Evolutionary conservation across 2,113 vertebrate genomes (phyloP), one percentile per base, ranked within the genome.

Genomic region (Spea bombifrons): DNA sequence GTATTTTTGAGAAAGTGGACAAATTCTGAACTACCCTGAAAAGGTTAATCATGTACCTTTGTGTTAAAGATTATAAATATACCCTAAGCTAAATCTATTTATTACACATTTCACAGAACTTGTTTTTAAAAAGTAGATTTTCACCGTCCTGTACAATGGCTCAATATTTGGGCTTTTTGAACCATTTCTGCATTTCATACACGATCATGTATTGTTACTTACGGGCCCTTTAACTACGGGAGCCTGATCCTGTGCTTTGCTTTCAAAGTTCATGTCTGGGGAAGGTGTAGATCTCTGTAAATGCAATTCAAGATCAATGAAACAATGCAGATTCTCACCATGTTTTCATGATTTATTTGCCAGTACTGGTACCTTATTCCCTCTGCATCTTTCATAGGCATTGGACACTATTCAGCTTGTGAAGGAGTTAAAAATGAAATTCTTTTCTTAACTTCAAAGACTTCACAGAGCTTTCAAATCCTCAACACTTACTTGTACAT

Each of bases 191-290:
- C 5, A 13, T 10, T 59, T 59, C 55, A 13, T 59, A 59, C 10
- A 13, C 15, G 55, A 59, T 64, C 8, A 7, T 64, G 61, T 64
- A 81, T 88, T 89, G 86, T 80, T 88, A 87, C 88, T 80, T 77
- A 88, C 83, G 83, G 76, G 75, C 61, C 72, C 84, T 85, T 91
- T 88, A 91, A 88, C 84, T 88, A 82, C 84, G 82, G 76, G 84
- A 80, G 82, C 82, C 83, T 82, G 83, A 90, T 85, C 86, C 85
- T 84, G 84, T 85, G 74, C 83, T 84, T 48, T 87, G 87, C 89
- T 84, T 84, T 82, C 86, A 83, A 84, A 81, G 73, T 46, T 71
- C 69, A 80, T 83, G 68, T 84, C 73, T 73, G 84, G 85, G 83
- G 82, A 83, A 85, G 84, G 86, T 72, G 80, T 83, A 79, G 81